Evolutionary conservation across 2,113 vertebrate genomes (phyloP), one percentile per base, ranked within the genome.

Genomic region (Regulus satrapa): DNA sequence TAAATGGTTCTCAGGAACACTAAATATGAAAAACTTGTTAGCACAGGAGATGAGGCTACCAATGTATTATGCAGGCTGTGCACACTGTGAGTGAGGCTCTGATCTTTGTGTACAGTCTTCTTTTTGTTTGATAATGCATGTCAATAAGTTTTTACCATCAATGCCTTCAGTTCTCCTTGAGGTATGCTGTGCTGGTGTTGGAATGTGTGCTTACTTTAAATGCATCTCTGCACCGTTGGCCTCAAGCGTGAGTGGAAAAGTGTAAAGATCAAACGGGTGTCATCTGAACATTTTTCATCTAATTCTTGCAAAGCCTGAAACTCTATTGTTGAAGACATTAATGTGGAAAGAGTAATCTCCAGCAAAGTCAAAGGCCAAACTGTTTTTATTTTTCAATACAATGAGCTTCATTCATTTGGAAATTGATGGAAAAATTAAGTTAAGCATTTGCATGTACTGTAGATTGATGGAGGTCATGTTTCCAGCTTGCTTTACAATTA

Each of bases 391-490:
- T 97, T 93, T 95, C 80, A 92, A 92, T 90, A 93, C 71, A 77
- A 69, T 78, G 48, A 95, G 40, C 49, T 43, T 95, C 56, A 72
- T 81, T 97, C 68, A 82, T 91, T 95, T 93, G 90, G 82, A 94
- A 96, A 94, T 79, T 89, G 93, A 95, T 71, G 56, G 92, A 78
- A 95, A 93, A 94, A 94, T 85, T 94, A 92, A 97, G 95, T 93
- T 93, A 94, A 90, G 48, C 20, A 79, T 90, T 96, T 96, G 71
- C 72, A 88, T 92, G 78, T 88, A 84, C 41, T 80, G 45, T 80
- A 32, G 72, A 80, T 85, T 84, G 92, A 91, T 96, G 68, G 78
- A 84, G 83, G 89, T 94, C 56, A 25, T 66, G 40, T 68, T 95
- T 96, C 54, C 46, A 67, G 66, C 52, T 89, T 83, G 51, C 56